Evolutionary conservation across 1,140 invertebrate genomes (phyloP).

Genomic region (Archivesica marissinica): DNA sequence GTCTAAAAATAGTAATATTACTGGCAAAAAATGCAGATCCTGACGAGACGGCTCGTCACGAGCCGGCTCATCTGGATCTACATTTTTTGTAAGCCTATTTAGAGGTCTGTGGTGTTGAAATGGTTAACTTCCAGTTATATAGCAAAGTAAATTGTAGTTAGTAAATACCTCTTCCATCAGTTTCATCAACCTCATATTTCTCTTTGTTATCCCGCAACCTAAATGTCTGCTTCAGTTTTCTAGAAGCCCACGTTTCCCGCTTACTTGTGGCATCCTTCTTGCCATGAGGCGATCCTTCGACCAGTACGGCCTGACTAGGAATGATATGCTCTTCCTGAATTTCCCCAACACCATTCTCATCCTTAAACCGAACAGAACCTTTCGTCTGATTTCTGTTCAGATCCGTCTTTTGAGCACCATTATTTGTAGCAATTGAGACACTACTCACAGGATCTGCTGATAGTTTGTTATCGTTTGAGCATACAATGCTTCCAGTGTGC

Average conservation of each 20-base stretch:
- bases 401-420: not conserved
- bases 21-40: no score
- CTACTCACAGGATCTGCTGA: not conserved
- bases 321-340: conserved; percentile 39
- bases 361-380: conserved; percentile 37
- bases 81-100: no score
- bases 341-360: conserved; percentile 4
- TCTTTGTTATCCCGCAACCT: conserved; percentile 57
- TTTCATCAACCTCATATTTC: conserved; percentile 63
- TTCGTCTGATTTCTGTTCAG: conserved; percentile 45
- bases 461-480: conserved; percentile 13
- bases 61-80: no score
- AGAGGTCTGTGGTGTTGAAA: no score
- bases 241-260: conserved; percentile 64
- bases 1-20: no score
- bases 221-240: conserved; percentile 62
- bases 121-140: no score
- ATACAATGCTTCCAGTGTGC: not conserved
- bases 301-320: not conserved
- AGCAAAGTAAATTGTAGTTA: no score
- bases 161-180: conserved; percentile 46
- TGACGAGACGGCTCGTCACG: no score
- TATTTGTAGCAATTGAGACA: not conserved
- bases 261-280: conserved; percentile 40
- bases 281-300: conserved; percentile 36